Conservation (phyloP, 2,113 vertebrate genomes). For the Gambusia affinis region DNA sequence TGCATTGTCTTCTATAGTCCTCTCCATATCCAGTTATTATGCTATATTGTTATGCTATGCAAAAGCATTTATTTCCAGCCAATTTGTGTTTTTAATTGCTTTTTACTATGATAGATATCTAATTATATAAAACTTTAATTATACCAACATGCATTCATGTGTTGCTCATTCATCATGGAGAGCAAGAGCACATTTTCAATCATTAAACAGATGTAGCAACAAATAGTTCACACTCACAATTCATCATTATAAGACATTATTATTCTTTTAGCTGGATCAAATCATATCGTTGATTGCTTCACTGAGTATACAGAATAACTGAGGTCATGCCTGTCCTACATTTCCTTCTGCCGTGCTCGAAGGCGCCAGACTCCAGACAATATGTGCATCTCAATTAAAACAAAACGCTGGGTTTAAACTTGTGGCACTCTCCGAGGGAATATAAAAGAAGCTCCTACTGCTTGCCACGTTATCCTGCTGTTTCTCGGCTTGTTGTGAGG, state of each 20-base stretch:
- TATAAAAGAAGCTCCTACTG: slow-evolving; percentile 49
- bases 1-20: not conserved
- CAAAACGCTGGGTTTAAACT: slow-evolving; percentile 69
- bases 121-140: slow-evolving; percentile 13
- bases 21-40: slow-evolving; percentile 2
- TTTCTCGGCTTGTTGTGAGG: slow-evolving; percentile 52
- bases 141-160: slow-evolving; percentile 7
- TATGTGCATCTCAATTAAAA: slow-evolving; percentile 70
- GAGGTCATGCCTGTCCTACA: slow-evolving; percentile 41
- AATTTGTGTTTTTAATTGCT: slow-evolving; percentile 17
- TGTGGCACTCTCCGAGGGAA: slow-evolving; percentile 71
- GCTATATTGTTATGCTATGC: not conserved
- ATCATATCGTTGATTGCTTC: slow-evolving; percentile 44
- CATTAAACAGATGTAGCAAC: slow-evolving; percentile 31
- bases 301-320: slow-evolving; percentile 9
- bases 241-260: slow-evolving; percentile 38
- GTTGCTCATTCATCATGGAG: slow-evolving; percentile 15
- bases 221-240: slow-evolving; percentile 29
- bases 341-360: slow-evolving; percentile 36
- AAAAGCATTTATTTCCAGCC: not conserved
- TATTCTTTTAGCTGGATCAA: slow-evolving; percentile 50
- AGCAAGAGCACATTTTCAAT: slow-evolving; percentile 16
- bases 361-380: slow-evolving; percentile 52
- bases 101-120: slow-evolving; percentile 6
- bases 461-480: slow-evolving; percentile 47